These are phyloP conservation scores for Callospermophilus lateralis DNA, from an alignment of 2,113 vertebrate genomes.

Conservation along the genomic window DNA sequence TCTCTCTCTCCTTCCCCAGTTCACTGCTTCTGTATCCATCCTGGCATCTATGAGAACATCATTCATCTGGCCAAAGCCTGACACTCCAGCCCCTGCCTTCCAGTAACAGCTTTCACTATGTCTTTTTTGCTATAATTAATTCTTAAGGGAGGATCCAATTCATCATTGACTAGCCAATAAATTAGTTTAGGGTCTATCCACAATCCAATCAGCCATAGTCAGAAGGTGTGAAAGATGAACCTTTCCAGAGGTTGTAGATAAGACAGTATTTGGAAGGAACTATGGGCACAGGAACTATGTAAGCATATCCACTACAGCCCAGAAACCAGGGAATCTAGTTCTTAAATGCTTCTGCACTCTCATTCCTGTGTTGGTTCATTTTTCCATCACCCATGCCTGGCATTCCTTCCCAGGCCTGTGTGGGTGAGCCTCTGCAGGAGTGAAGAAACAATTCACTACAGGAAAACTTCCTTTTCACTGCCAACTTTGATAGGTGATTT, in stretches of 20 bases:
- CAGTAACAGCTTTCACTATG: background rate
- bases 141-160: background rate
- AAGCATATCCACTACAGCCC: background rate
- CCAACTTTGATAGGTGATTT: background rate
- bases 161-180: constrained; percentile 7
- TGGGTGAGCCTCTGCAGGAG: background rate
- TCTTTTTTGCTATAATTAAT: background rate
- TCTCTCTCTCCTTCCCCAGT: background rate
- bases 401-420: background rate
- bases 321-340: background rate
- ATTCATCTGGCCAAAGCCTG: background rate
- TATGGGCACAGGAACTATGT: background rate
- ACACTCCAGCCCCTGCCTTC: background rate
- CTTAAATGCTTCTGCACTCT: background rate
- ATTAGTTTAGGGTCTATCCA: background rate
- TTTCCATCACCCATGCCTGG: background rate
- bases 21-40: background rate
- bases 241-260: background rate
- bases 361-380: background rate
- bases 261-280: background rate
- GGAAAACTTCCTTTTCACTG: background rate
- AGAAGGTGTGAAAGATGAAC: background rate
- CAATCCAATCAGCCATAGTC: background rate
- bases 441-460: background rate
- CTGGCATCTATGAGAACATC: background rate